Conservation (phyloP, 2,797 vertebrate genomes). For the Carduelis carduelis region DNA sequence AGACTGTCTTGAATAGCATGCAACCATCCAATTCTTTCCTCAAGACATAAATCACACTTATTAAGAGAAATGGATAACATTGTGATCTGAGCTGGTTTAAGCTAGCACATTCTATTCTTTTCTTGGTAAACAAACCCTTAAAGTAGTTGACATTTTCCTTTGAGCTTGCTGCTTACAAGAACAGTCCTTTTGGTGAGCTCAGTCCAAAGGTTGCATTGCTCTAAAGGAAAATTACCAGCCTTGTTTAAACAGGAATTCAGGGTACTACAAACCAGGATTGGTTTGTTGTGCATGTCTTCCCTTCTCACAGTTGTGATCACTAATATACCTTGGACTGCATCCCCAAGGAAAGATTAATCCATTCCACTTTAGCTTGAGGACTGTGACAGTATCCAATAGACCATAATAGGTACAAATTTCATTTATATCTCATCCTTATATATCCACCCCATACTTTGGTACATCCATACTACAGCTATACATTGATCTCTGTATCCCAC, state of each 20-base stretch:
- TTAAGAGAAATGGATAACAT: not conserved
- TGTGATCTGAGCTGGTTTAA: constrained; percentile 7
- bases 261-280: not conserved
- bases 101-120: not conserved
- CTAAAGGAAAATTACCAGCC: not conserved
- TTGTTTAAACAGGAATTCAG: not conserved
- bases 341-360: not conserved
- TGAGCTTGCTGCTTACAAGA: not conserved
- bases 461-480: not conserved
- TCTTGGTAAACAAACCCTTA: not conserved
- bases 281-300: not conserved
- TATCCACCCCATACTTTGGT: not conserved
- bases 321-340: not conserved
- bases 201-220: not conserved
- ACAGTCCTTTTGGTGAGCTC: not conserved
- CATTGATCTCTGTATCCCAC: not conserved
- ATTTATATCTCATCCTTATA: not conserved
- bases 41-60: not conserved
- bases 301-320: not conserved
- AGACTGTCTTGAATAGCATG: not conserved
- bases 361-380: not conserved
- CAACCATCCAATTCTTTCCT: not conserved
- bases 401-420: not conserved
- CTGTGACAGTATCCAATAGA: not conserved
- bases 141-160: not conserved